Base-by-base conservation (phyloP, 2,113 vertebrate species). In the Egretta garzetta region DNA sequence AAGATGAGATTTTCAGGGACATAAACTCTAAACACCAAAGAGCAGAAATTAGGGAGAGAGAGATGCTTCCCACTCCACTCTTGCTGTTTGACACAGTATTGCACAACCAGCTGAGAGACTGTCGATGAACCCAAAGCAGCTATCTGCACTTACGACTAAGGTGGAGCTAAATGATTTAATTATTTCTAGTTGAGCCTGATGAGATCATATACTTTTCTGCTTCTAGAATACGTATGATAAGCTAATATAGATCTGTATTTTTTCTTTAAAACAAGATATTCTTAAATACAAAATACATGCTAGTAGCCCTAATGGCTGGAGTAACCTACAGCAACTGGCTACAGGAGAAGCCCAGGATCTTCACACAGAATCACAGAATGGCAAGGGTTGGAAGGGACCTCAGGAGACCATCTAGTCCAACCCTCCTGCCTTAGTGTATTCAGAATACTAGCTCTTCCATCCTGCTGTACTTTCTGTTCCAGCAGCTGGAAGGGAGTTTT, bases 71-170 rank as follows among this genome's bases (percentile, higher is more conserved):
- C 21, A 50, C 52, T 87, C 26, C 10, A 22, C 13, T 77, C 24
- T 22, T 86, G 18, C 24, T 73, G 28, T 0, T 0, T 62, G 43
- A 72, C 1, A 0, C 4, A 59, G 9, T 39, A 32, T 56, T 79
- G 52, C 21, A 55, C 35, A 76, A 47, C 8, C 37, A 49, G 24
- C 12, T 77, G 35, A 74, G 55, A 81, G 32, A 41, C 28, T 81
- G 32, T 28, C 9, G 41, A 4, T 17, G 47, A 81, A n/a, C 14
- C 5, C 41, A 45, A 70, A 77, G 6, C 41, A 81, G 16, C 37
- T 74, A 10, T 49, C 55, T 79, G 59, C n/a, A 19, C 26, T 81
- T 72, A 55, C 0, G 0, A 41, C 28, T 79, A 35, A 28, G 53
- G 23, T 7, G 45, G 11, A 93, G 20, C 1, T 47, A 90, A 92